Percentiles rank a stretch among this genome's conserved stretches.
phyloP scores from a whole-genome alignment of 2,113 vertebrate genomes.

The human (Homo sapiens) region DNA sequence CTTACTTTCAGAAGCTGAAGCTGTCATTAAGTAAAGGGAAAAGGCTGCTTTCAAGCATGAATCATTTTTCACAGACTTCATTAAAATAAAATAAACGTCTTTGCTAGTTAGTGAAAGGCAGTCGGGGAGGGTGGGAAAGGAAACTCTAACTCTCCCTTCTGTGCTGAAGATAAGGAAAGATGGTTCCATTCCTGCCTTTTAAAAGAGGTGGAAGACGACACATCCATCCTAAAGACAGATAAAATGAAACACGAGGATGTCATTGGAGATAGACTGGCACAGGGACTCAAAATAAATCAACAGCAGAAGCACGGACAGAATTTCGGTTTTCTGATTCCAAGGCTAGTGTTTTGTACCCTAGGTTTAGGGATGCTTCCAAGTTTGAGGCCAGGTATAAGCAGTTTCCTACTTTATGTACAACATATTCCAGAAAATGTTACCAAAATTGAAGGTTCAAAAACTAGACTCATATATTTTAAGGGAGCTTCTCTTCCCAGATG shows the following conservation, averaged over 20 bases:
- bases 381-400: neutral
- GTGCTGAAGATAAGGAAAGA: conserved; percentile 17
- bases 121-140: neutral
- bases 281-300: conserved; percentile 10
- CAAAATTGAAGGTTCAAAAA: neutral
- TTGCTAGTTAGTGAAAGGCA: conserved; percentile 50
- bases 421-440: neutral
- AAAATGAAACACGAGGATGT: neutral
- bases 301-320: neutral
- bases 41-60: conserved; percentile 61
- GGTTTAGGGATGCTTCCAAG: neutral
- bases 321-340: neutral
- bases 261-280: neutral
- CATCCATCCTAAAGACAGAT: neutral
- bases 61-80: conserved; percentile 63
- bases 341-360: neutral
- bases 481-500: neutral
- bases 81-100: conserved; percentile 69
- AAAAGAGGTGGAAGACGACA: conserved; percentile 9
- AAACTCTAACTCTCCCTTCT: neutral
- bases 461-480: neutral
- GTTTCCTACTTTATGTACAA: neutral
- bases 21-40: conserved; percentile 59
- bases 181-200: neutral
- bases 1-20: conserved; percentile 49